Base-by-base conservation (phyloP, 1,140 invertebrate species). In the Bombus superbus region DNA sequence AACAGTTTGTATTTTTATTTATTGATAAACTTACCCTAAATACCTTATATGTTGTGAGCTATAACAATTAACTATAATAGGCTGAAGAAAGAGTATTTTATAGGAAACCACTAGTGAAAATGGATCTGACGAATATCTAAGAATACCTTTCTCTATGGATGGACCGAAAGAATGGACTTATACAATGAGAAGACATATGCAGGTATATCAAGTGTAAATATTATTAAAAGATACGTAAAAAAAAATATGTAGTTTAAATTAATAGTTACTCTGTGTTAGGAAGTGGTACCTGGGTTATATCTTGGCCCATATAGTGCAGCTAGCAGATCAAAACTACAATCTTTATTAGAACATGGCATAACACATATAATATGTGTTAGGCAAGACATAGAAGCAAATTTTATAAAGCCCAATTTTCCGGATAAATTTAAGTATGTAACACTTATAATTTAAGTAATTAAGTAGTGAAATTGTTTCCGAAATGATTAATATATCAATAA, bases 311-410 rank as follows among this genome's bases (percentile, higher is more conserved):
- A 97, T 93, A 96, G 95, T 68, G 94, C 96, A 74, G 96, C 96
- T 38, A 95, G 94, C 78, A 95, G 94, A 86, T 94, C 95, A 53
- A 96, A 96, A 88, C 92, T 96, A n/a, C 94, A 95, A 57, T 91
- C 87, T 76, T 93, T 97, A 59, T 78, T 96, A 66, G 93, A 96
- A 64, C 92, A 95, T 86, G 96, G 96, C 53, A 96, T 97, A 84
- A 97, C 97, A 66, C 97, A 97, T 91, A 97, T 97, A 90, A 94
- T 97, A 75, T 97, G 97, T 92, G 96, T 97, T 62, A 94, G 97
- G 81, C 96, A 97, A 90, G 94, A 95, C 72, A 95, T 96, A 75
- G 97, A 97, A 94, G 95, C 96, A 40, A 95, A 97, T 92, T 96
- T 97, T 92, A 96, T 97, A 85, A 96, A 95, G 90, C 96, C 97